phyloP scores from a whole-genome alignment of 2,113 vertebrate species.

The Silurus asotus region DNA sequence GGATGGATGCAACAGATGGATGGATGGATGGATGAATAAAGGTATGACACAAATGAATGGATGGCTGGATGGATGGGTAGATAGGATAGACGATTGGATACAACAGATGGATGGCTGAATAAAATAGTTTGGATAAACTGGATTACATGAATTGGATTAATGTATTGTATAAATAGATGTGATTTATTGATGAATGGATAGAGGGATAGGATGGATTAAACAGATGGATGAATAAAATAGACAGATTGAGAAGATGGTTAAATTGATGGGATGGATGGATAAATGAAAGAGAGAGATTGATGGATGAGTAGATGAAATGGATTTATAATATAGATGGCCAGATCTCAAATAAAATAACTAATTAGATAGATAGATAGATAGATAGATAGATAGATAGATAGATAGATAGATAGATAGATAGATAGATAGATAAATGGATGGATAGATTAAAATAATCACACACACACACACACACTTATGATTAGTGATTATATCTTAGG shows the following conservation, averaged over 20 bases:
- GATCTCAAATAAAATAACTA: background rate
- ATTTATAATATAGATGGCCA: background rate
- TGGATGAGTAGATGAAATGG: background rate
- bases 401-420: background rate
- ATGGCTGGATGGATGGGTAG: background rate
- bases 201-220: background rate
- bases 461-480: background rate
- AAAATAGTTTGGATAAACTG: background rate
- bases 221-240: background rate
- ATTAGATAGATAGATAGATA: background rate
- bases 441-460: no score
- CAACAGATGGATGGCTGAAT: background rate
- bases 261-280: background rate
- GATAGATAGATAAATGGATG: background rate
- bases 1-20: background rate
- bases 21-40: background rate
- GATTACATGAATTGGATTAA: background rate
- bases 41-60: no score
- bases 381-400: background rate
- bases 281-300: background rate
- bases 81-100: no score
- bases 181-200: background rate
- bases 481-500: conserved; percentile 10
- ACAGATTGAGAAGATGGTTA: background rate
- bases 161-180: background rate